Evolutionary conservation across 2,888 invertebrate species (phyloP), one percentile per base, ranked within the genome.

Genomic region (Eugnorisma glareosa): DNA sequence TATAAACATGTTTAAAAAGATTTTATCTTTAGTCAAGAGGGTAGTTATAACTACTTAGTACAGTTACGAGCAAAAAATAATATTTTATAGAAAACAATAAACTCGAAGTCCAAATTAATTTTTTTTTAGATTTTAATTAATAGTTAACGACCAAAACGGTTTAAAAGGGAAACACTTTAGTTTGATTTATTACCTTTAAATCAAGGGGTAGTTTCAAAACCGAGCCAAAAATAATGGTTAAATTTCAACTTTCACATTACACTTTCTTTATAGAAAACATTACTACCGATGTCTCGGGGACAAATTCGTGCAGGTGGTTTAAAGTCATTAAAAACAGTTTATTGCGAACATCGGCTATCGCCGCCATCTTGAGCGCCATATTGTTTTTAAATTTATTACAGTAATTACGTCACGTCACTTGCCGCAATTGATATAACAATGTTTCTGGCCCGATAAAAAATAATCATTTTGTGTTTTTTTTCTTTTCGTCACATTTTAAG

Each of bases 321-420:
- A 24, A 71, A 81, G 90, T 92, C 94, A 94, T 96, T 94, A 94
- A 93, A 93, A 91, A 92, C 90, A 90, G 91, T 94, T 94, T 94
- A 94, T 92, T 91, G 90, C 90, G 86, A 88, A 89, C 92, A 91
- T 92, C 89, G 92, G 91, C 90, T 94, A 94, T 94, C 94, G 91
- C 82, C 68, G 91, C 93, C 93, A 93, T 94, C 93, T 93, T 93
- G 81, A 82, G 84, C 92, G 92, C 93, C 93, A 93, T 95, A 94
- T 94, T 94, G 94, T 93, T 94, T 94, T 94, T 92, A 91, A 93
- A 93, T 95, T 94, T 95, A 95, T 94, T 92, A 92, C 92, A 85
- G 92, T 92, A 94, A 94, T 95, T 94, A 94, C 92, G 91, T 92
- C 91, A 93, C 93, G 92, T 93, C 84, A 85, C 74, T 75, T 57